These are phyloP conservation scores for Pluvianellus socialis DNA, from an alignment of 2,113 vertebrate genomes.

Conservation along the genomic window DNA sequence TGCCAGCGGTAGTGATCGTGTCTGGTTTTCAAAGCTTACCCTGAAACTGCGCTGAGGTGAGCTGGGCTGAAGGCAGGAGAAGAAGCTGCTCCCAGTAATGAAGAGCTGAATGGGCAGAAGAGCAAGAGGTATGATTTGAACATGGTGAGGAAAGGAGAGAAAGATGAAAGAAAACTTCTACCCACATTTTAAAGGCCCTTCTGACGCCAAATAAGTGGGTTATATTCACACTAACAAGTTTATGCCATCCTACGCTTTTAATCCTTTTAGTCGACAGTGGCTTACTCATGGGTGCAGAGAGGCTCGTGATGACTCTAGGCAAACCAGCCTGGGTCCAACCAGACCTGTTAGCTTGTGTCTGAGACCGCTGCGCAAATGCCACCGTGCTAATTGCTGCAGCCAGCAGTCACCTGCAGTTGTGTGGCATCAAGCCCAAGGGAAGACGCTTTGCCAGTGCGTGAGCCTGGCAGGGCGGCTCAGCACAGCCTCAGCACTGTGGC, in stretches of 20 bases:
- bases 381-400: not conserved
- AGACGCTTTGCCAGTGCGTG: not conserved
- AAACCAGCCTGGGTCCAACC: not conserved
- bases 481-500: not conserved
- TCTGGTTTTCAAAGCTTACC: not conserved
- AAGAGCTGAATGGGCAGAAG: not conserved
- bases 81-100: not conserved
- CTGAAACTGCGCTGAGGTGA: not conserved
- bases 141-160: not conserved
- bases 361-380: not conserved
- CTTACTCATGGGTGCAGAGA: not conserved
- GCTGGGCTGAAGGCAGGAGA: not conserved
- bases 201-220: not conserved
- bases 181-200: not conserved
- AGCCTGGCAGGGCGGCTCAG: not conserved
- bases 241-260: not conserved
- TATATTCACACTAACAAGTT: not conserved
- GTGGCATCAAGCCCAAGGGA: not conserved
- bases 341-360: not conserved
- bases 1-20: not conserved
- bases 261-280: not conserved
- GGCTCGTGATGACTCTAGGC: not conserved
- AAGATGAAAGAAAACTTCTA: not conserved
- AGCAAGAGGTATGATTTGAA: not conserved
- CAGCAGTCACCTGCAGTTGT: not conserved